Evolutionary conservation across 2,888 invertebrate genomes (phyloP).

Genomic region (Tryphoninae sp.): DNA sequence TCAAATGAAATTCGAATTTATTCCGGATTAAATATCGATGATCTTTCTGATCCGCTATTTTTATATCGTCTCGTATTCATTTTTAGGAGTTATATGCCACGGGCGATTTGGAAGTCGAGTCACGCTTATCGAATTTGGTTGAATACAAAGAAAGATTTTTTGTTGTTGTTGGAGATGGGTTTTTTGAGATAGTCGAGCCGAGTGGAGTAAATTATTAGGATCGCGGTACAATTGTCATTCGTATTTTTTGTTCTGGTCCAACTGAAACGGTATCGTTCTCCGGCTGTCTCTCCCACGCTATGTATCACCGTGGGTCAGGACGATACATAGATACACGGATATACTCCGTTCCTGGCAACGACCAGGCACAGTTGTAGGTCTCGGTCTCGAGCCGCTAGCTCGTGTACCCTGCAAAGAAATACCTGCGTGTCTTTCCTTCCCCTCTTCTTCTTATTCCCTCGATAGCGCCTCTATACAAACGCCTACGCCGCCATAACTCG

Average conservation of each 20-base stretch:
- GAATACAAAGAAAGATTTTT: slow-evolving; percentile 22
- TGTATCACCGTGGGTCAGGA: slow-evolving; percentile 46
- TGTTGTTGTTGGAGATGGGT: slow-evolving; percentile 29
- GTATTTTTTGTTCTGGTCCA: slow-evolving; percentile 53
- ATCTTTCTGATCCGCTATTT: background rate
- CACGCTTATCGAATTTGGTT: slow-evolving; percentile 30
- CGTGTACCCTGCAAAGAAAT: slow-evolving; percentile 59
- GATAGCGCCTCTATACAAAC: slow-evolving; percentile 54
- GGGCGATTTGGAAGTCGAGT: slow-evolving; percentile 11
- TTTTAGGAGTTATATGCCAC: slow-evolving; percentile 3
- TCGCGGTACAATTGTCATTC: slow-evolving; percentile 55
- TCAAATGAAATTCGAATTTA: background rate
- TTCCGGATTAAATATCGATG: background rate
- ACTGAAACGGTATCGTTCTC: slow-evolving; percentile 54
- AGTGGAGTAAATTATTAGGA: slow-evolving; percentile 64
- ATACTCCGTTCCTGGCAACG: slow-evolving; percentile 36
- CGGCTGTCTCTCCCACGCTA: slow-evolving; percentile 65
- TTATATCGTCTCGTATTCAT: background rate
- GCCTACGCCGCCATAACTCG: slow-evolving; percentile 63
- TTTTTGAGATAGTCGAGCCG: slow-evolving; percentile 49
- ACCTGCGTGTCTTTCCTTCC: slow-evolving; percentile 49
- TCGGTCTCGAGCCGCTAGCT: slow-evolving; percentile 42
- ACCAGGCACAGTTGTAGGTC: slow-evolving; percentile 45
- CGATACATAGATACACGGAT: slow-evolving; percentile 29
- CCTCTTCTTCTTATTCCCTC: slow-evolving; percentile 23